These are phyloP conservation scores for Hypolimnas misippus DNA, from an alignment of 2,888 invertebrate genomes.

Conservation along the genomic window DNA sequence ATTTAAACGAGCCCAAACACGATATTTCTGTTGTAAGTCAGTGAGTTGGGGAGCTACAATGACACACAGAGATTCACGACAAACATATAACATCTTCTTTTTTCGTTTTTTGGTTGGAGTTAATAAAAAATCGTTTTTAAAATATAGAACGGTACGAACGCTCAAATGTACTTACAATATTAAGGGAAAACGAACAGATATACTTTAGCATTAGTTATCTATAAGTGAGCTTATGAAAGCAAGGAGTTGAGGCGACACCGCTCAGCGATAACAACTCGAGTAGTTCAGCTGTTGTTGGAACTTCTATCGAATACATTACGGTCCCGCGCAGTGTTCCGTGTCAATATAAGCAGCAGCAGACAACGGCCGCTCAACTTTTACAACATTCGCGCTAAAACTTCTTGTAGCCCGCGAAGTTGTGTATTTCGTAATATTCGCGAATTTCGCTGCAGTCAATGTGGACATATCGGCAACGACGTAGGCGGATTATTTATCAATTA, in stretches of 20 bases:
- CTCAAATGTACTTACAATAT: too few relatives aligned
- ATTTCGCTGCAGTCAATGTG: neutral
- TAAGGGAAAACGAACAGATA: neutral
- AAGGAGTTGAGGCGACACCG: neutral
- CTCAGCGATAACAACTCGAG: neutral
- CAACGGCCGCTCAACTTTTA: conserved; percentile 3
- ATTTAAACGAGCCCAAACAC: too few relatives aligned
- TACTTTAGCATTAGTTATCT: neutral
- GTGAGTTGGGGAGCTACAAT: too few relatives aligned
- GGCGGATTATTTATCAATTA: too few relatives aligned
- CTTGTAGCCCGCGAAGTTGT: neutral
- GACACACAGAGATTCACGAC: too few relatives aligned
- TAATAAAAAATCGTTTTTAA: too few relatives aligned
- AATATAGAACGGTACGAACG: too few relatives aligned
- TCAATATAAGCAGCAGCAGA: neutral
- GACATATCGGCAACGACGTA: too few relatives aligned
- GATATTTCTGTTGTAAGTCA: too few relatives aligned
- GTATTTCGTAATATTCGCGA: neutral
- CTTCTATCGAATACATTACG: neutral
- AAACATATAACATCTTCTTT: too few relatives aligned
- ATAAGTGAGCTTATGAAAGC: neutral
- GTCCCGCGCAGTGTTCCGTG: neutral
- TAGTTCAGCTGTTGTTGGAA: neutral
- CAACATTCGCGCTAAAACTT: conserved; percentile 1
- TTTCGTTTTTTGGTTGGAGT: too few relatives aligned